A percentile compares a stretch with the other conserved stretches of the same genome.
Conservation (phyloP, 1,140 invertebrate species). For the Aphidius ervi region DNA sequence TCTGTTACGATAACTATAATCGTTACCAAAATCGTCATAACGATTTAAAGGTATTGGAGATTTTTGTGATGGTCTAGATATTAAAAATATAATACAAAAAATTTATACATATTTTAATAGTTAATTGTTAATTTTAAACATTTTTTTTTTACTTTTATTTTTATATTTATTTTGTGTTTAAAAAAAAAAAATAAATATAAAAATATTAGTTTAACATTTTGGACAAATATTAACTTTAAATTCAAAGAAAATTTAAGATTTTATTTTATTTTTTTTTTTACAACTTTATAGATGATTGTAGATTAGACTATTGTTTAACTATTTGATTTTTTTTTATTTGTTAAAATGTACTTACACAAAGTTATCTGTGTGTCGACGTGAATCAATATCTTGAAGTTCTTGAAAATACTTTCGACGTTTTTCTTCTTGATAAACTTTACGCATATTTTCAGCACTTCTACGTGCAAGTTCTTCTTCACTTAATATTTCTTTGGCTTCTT, state of each 20-base stretch:
- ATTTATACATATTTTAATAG: slow-evolving; percentile 16
- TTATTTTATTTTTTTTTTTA: too few relatives aligned
- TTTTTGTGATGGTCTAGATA: slow-evolving; percentile 79
- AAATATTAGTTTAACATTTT: background rate
- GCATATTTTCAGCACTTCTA: slow-evolving; percentile 85
- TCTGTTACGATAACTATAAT: slow-evolving; percentile 55
- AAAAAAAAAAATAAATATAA: background rate
- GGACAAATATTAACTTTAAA: slow-evolving; percentile 14
- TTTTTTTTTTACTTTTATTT: too few relatives aligned
- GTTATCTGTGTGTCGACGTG: slow-evolving; percentile 83
- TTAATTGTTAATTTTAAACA: background rate
- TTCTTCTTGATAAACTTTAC: slow-evolving; percentile 83
- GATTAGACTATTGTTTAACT: background rate
- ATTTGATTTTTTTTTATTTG: too few relatives aligned
- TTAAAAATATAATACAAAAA: slow-evolving; percentile 17
- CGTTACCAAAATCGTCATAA: slow-evolving; percentile 80
- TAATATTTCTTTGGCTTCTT: slow-evolving; percentile 76
- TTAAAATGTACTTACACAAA: slow-evolving; percentile 63
- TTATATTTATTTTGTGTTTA: too few relatives aligned
- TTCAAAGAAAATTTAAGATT: background rate
- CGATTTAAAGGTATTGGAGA: slow-evolving; percentile 87
- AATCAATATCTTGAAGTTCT: slow-evolving; percentile 88
- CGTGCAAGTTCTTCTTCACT: slow-evolving; percentile 79
- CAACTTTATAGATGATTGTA: too few relatives aligned
- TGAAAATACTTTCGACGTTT: slow-evolving; percentile 80